Conservation (phyloP, 2,113 vertebrate species). For the Notothenia rossii region DNA sequence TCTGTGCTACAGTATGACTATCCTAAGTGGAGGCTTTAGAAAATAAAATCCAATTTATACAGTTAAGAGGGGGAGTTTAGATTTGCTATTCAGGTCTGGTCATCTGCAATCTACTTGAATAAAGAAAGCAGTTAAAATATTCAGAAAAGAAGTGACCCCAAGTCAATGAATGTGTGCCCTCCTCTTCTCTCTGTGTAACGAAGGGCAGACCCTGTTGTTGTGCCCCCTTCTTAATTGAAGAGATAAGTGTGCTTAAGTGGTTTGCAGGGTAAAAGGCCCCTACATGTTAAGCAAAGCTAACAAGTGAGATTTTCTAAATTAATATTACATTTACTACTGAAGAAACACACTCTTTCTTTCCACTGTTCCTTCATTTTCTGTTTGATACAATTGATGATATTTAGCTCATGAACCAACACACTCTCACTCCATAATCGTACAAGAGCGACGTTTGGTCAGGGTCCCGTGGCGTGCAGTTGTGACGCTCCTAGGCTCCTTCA, state of each 20-base stretch:
- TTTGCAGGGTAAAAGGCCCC: constrained; percentile 26
- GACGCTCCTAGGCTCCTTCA: no score
- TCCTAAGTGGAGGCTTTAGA: constrained; percentile 1
- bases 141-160: constrained; percentile 11
- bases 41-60: not conserved
- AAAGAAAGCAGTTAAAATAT: constrained; percentile 17
- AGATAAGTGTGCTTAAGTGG: constrained; percentile 33
- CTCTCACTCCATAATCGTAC: no score
- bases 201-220: constrained; percentile 20
- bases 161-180: constrained; percentile 27
- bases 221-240: constrained; percentile 2
- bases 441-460: no score
- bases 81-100: constrained; percentile 2
- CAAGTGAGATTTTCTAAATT: constrained; percentile 3
- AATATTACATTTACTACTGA: not conserved
- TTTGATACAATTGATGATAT: not conserved
- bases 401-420: not conserved
- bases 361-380: no score
- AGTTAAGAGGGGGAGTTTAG: not conserved
- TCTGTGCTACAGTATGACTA: not conserved
- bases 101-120: not conserved
- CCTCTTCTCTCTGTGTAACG: not conserved
- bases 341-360: no score
- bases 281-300: constrained; percentile 14
- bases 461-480: no score